Percentiles rank a stretch among this genome's conserved stretches.
Conservation (phyloP, 1,140 invertebrate species). For the Charaxes varanes region DNA sequence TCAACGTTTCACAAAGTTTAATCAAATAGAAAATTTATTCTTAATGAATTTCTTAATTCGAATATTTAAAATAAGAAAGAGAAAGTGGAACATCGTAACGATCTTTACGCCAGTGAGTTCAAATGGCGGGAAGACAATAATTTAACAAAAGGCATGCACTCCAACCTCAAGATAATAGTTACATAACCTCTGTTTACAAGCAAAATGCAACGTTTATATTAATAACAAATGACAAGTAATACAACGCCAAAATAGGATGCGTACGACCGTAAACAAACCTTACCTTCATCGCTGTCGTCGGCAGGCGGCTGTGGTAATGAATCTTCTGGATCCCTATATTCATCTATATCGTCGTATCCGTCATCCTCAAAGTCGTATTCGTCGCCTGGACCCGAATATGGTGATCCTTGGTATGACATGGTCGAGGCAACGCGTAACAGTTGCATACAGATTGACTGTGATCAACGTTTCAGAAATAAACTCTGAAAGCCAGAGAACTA, state of each 20-base stretch:
- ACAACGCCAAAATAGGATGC: slow-evolving; percentile 46
- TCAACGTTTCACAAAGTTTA: too few species aligned
- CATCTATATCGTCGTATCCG: slow-evolving; percentile 67
- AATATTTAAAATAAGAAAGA: too few species aligned
- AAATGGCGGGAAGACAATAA: slow-evolving; percentile 50
- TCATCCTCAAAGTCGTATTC: slow-evolving; percentile 72
- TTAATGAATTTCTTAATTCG: too few species aligned
- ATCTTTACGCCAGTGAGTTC: slow-evolving; percentile 31
- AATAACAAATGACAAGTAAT: slow-evolving; percentile 31
- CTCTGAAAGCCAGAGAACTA: slow-evolving; percentile 32
- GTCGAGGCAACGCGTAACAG: slow-evolving; percentile 67
- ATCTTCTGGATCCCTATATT: slow-evolving; percentile 62
- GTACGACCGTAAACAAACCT: slow-evolving; percentile 54
- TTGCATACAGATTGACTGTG: slow-evolving; percentile 69
- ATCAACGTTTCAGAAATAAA: slow-evolving; percentile 52
- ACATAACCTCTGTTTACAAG: slow-evolving; percentile 53
- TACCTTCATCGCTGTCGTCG: slow-evolving; percentile 69
- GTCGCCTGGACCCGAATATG: slow-evolving; percentile 66
- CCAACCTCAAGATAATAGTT: slow-evolving; percentile 13
- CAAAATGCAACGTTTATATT: slow-evolving; percentile 13
- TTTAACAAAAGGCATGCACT: slow-evolving; percentile 9
- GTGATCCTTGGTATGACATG: slow-evolving; percentile 73
- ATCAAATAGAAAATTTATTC: too few species aligned
- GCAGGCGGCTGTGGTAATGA: slow-evolving; percentile 41
- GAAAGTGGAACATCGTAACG: slow-evolving; percentile 39